A percentile compares a stretch with the other conserved stretches of the same genome.
Conservation (phyloP, 1,140 invertebrate species). For the Leptopilina boulardi region DNA sequence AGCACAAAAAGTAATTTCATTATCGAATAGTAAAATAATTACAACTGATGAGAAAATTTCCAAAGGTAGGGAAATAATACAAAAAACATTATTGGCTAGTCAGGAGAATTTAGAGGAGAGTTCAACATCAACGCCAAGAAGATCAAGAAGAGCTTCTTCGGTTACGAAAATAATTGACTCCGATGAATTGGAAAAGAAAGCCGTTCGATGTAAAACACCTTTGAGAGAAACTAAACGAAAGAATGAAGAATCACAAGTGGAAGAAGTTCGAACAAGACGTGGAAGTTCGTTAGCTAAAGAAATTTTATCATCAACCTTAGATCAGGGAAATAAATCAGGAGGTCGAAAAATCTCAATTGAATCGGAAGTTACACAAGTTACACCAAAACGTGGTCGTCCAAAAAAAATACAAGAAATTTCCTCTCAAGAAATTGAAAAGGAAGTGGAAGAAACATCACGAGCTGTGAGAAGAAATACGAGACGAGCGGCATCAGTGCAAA, state of each 20-base stretch:
- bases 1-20: too few species aligned
- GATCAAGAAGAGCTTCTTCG: slow-evolving; percentile 40
- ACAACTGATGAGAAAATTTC: not conserved
- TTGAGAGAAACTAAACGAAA: slow-evolving; percentile 16
- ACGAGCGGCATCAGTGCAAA: slow-evolving; percentile 47
- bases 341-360: not conserved
- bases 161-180: slow-evolving; percentile 31
- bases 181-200: not conserved
- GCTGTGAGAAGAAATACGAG: slow-evolving; percentile 49
- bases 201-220: not conserved
- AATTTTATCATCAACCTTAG: slow-evolving; percentile 31
- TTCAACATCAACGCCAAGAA: not conserved
- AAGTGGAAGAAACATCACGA: slow-evolving; percentile 23
- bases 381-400: not conserved
- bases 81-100: not conserved
- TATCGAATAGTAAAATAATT: not conserved
- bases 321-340: not conserved
- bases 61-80: not conserved
- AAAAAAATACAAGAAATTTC: not conserved
- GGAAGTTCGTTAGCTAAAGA: slow-evolving; percentile 49
- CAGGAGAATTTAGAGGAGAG: slow-evolving; percentile 6
- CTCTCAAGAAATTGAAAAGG: slow-evolving; percentile 1
- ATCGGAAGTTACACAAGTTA: not conserved
- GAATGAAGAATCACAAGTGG: slow-evolving; percentile 24
- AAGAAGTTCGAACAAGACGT: slow-evolving; percentile 35